phyloP scores from a whole-genome alignment of 1,140 invertebrate species.

The Papilio polyxenes region DNA sequence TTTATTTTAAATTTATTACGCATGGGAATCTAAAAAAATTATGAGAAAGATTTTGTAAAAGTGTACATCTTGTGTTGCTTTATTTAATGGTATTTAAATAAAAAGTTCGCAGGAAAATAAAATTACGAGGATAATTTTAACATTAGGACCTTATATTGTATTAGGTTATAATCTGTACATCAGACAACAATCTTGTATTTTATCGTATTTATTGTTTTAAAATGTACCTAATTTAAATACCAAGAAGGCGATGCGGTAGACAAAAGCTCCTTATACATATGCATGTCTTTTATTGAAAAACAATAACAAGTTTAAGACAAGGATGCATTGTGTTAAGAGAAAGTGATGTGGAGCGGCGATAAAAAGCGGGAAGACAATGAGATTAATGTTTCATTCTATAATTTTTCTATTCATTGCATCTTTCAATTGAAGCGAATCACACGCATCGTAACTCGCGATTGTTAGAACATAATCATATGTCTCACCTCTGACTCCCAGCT shows the following conservation, averaged over 20 bases:
- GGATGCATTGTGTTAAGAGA: constrained; percentile 50
- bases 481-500: constrained; percentile 76
- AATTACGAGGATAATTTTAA: not conserved
- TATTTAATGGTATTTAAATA: not conserved
- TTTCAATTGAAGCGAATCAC: constrained; percentile 55
- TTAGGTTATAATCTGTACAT: not conserved
- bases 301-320: constrained; percentile 12
- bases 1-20: not conserved
- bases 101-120: not conserved
- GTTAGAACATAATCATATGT: constrained; percentile 45
- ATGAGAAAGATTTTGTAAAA: not conserved
- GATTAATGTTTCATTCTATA: constrained; percentile 59
- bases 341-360: constrained; percentile 53
- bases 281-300: constrained; percentile 25
- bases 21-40: not conserved
- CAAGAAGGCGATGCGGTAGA: not conserved
- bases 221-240: not conserved
- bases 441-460: constrained; percentile 45
- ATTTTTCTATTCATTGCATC: constrained; percentile 54
- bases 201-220: not conserved
- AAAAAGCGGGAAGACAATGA: constrained; percentile 59
- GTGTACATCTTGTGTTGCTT: not conserved
- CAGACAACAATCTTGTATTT: not conserved
- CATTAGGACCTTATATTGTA: not conserved
- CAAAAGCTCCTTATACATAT: constrained; percentile 7